phyloP scores from a whole-genome alignment of 2,888 invertebrate genomes.

The Spilosoma lubricipeda region DNA sequence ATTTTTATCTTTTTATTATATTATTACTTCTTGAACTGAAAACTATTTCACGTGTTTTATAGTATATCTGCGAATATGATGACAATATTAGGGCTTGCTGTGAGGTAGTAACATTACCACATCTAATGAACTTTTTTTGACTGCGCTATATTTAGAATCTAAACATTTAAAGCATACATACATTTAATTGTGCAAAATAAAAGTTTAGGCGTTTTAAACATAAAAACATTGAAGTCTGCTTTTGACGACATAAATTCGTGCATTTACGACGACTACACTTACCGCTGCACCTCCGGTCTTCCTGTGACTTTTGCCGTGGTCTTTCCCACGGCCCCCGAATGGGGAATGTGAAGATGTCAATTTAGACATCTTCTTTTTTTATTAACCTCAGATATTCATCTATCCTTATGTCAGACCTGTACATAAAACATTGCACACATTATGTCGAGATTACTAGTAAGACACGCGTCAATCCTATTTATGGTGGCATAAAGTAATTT shows the following conservation, averaged over 20 bases:
- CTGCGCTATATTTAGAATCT: neutral
- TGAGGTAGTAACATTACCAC: neutral
- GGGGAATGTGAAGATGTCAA: conserved; percentile 53
- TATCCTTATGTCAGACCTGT: conserved; percentile 57
- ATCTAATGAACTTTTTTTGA: neutral
- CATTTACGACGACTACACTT: conserved; percentile 20
- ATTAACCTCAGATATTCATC: conserved; percentile 21
- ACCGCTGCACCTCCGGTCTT: conserved; percentile 16
- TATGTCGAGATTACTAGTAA: neutral
- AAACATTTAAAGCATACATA: neutral
- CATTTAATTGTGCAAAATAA: neutral
- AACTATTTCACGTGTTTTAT: neutral
- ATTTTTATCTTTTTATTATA: neutral
- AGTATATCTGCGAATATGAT: neutral
- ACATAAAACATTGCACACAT: conserved; percentile 34
- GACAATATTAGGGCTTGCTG: too few species aligned
- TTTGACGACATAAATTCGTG: conserved; percentile 1
- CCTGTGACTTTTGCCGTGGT: conserved; percentile 48
- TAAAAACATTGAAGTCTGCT: neutral
- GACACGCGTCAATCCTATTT: conserved; percentile 4
- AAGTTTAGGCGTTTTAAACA: neutral
- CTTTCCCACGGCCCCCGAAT: conserved; percentile 50
- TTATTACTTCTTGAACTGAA: neutral
- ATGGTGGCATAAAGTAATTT: neutral
- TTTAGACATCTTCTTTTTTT: conserved; percentile 3